Evolutionary conservation across 1,140 invertebrate species (phyloP).

Genomic region (Lineus longissimus): DNA sequence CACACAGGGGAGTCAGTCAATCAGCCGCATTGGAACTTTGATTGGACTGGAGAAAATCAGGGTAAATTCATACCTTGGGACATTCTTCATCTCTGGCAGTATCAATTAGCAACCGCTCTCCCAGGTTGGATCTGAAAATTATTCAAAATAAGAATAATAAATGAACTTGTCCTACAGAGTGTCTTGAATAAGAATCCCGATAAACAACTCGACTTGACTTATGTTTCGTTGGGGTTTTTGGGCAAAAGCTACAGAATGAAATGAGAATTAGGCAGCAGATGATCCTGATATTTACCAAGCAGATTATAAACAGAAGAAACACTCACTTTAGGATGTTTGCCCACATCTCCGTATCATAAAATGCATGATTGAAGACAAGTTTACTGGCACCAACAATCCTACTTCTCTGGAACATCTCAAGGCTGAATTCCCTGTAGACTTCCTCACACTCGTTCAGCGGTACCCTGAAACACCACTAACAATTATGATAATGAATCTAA

Average conservation of each 20-base stretch:
- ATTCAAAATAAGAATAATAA: conserved; percentile 12
- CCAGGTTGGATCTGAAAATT: conserved; percentile 59
- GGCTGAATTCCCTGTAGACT: conserved; percentile 68
- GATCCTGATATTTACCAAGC: no score
- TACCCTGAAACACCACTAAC: conserved; percentile 59
- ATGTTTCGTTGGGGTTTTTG: no score
- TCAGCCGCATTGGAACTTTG: no score
- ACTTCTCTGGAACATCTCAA: conserved; percentile 69
- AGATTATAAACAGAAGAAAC: background rate
- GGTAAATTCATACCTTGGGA: conserved; percentile 5
- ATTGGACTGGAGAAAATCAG: no score
- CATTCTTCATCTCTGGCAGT: conserved; percentile 57
- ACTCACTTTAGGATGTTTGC: conserved; percentile 70
- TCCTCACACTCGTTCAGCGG: conserved; percentile 63
- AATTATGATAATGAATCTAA: conserved; percentile 61
- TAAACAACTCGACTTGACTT: no score
- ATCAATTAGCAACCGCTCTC: conserved; percentile 66
- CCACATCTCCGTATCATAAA: conserved; percentile 85
- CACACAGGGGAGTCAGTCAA: no score
- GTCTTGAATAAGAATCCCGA: no score
- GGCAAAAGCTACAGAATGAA: no score
- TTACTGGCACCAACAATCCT: conserved; percentile 70
- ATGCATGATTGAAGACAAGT: conserved; percentile 80
- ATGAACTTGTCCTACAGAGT: no score
- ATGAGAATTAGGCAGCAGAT: no score